Percentiles rank a stretch among this genome's conserved stretches.
Evolutionary conservation across 2,888 invertebrate species (phyloP).

Genomic region (Blastobasis lacticolella): DNA sequence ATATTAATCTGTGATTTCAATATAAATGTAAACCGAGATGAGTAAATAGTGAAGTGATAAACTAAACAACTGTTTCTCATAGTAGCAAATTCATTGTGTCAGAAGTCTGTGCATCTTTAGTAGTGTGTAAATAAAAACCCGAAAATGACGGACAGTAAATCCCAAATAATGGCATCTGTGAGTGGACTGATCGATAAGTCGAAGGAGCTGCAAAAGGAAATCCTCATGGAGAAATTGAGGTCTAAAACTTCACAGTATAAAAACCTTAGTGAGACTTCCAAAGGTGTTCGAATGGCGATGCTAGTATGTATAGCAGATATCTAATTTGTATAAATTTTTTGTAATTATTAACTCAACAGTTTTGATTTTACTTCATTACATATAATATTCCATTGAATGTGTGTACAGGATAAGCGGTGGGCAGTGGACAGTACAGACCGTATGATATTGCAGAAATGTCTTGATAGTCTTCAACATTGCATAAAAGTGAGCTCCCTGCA

Average conservation of each 20-base stretch:
- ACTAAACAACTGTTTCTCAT: neutral
- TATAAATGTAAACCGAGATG: neutral
- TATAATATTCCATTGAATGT: neutral
- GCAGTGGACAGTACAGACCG: constrained; percentile 90
- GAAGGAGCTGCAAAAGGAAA: constrained; percentile 81
- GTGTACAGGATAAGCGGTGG: constrained; percentile 88
- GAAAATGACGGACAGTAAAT: constrained; percentile 53
- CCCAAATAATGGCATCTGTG: constrained; percentile 42
- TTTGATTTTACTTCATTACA: neutral
- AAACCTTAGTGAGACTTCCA: constrained; percentile 89
- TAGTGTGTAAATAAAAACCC: neutral
- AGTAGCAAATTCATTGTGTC: neutral
- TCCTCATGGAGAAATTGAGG: constrained; percentile 93
- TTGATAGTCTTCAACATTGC: constrained; percentile 93
- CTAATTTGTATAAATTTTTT: neutral
- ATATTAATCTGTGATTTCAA: neutral
- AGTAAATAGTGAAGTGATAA: neutral
- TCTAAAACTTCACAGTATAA: constrained; percentile 88
- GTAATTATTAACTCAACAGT: neutral
- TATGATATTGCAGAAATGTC: constrained; percentile 89
- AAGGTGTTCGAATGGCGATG: constrained; percentile 89
- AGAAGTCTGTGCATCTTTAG: neutral
- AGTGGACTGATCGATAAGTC: constrained; percentile 58
- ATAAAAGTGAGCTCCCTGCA: constrained; percentile 94
- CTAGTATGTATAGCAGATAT: constrained; percentile 71